These are phyloP conservation scores for Eretmochelys imbricata DNA, from an alignment of 2,113 vertebrate genomes.

Conservation along the genomic window DNA sequence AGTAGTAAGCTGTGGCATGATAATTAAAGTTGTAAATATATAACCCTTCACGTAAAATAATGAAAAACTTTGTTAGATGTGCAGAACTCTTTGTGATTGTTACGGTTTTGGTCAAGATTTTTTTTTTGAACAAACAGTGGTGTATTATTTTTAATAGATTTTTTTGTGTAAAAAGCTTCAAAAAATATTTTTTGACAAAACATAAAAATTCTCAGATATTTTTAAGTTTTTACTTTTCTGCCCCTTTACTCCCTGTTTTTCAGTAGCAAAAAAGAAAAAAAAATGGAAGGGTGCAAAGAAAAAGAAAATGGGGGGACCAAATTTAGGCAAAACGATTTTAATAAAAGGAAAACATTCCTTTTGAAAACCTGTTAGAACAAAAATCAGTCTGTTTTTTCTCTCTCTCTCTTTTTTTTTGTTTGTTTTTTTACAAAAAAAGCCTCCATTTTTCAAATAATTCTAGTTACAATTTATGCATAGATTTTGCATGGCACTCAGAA, in stretches of 20 bases:
- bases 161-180: too few species aligned
- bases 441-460: rapidly evolving
- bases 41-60: neutral
- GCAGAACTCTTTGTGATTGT: neutral
- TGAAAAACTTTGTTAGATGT: neutral
- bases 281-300: neutral
- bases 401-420: neutral
- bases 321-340: neutral
- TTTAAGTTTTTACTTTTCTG: neutral
- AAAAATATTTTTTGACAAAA: neutral
- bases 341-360: neutral
- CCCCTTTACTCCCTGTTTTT: neutral
- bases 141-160: too few species aligned
- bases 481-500: neutral
- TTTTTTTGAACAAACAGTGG: neutral
- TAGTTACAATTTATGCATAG: neutral
- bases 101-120: neutral
- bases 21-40: too few species aligned
- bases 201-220: neutral
- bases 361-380: neutral
- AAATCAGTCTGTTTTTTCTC: neutral
- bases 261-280: neutral
- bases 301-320: neutral
- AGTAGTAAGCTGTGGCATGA: too few species aligned
- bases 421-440: neutral